phyloP scores from a whole-genome alignment of 2,888 invertebrate genomes.

The Chaetogeoica ovagalla region DNA sequence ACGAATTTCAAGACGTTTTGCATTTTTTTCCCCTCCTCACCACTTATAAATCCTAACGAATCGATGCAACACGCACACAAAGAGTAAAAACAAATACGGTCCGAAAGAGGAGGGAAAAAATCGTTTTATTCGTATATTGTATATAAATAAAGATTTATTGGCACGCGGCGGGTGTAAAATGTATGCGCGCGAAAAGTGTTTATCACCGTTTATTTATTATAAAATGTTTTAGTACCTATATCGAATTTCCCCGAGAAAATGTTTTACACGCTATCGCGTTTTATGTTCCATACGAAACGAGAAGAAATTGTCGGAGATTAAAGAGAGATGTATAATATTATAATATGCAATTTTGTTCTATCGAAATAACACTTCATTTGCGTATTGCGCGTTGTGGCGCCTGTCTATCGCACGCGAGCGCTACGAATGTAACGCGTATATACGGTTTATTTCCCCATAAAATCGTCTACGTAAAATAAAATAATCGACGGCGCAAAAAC shows the following conservation, averaged over 20 bases:
- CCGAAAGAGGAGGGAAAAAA: neutral
- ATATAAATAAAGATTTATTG: neutral
- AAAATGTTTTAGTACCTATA: too few species aligned
- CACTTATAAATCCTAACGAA: constrained; percentile 8
- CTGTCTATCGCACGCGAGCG: neutral
- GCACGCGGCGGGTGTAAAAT: neutral
- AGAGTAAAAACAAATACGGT: neutral
- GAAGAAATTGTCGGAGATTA: neutral
- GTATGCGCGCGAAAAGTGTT: neutral
- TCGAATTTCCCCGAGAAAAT: neutral
- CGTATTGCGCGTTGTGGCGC: too few species aligned
- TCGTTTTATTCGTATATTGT: neutral
- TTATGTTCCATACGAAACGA: too few species aligned
- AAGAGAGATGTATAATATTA: too few species aligned
- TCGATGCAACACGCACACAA: neutral
- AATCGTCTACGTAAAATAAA: too few species aligned
- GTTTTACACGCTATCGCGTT: neutral
- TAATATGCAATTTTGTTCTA: neutral
- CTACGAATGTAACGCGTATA: neutral
- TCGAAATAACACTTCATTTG: neutral
- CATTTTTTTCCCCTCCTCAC: neutral
- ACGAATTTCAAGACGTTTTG: neutral
- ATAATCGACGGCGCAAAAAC: too few species aligned
- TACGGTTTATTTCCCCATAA: too few species aligned
- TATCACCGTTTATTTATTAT: too few species aligned